Base-by-base conservation (phyloP, 2,888 invertebrate species). In the Scaptomyza cyrtandrae region DNA sequence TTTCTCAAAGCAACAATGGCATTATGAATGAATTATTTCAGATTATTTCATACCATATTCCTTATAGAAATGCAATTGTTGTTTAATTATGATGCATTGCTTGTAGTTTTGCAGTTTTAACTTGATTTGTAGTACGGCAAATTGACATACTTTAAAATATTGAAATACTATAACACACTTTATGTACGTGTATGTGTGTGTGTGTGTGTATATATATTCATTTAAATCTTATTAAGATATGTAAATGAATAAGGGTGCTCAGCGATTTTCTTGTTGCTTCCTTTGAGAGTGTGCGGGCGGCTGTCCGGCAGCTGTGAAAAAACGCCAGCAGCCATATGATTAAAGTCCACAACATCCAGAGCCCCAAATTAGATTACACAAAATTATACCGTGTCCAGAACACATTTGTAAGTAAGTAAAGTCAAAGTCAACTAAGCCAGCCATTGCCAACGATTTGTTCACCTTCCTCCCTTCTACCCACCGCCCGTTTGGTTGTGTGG, bases 171-270 rank as follows among this genome's bases (percentile, higher is more conserved):
- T 37, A 6, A 39, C 37, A 39, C 37, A 33, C 1, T 7, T 31
- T 13, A 0, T 31, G 29, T 29, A 7, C 5, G 29, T 14, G 33
- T 35, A 14, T 24, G 9, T 0, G 6, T 4, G 16, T 49, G 16
- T 35, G 45, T 52, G 29, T 44, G 52, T 16, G 65, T 6, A 64
- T n/a, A n/a, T n/a, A 65, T 65, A 59, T 33, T 19, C 63, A 74
- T 64, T 74, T 48, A 49, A 70, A 71, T 75, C 52, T 53, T 59
- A 75, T 75, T 61, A 55, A 75, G 71, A 75, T 75, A 75, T 75
- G 75, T 66, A 71, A 75, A 75, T 75, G 56, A 56, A 75, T 75
- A 75, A 54, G 75, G 66, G 65, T 62, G 70, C 75, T 70, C 75
- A 62, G 29, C 66, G 75, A 66, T 74, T 70, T 74, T 44, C 43